phyloP scores from a whole-genome alignment of 2,113 vertebrate genomes.

The Smithornis capensis region DNA sequence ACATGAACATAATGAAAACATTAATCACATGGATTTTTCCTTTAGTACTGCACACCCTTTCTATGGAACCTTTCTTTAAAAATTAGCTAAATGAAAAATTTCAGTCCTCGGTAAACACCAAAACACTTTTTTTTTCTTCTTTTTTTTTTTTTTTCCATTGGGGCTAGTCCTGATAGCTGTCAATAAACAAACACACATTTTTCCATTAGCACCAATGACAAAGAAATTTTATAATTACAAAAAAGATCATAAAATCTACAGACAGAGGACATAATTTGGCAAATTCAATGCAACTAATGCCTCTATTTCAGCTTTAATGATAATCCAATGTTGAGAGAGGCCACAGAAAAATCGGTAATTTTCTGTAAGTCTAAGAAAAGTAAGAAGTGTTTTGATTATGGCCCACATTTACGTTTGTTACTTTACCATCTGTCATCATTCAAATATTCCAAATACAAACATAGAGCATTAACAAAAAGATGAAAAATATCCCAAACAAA shows the following conservation, averaged over 20 bases:
- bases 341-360: conserved; percentile 67
- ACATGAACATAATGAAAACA: conserved; percentile 87
- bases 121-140: conserved; percentile 51
- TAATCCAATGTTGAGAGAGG: conserved; percentile 66
- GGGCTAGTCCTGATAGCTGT: conserved; percentile 74
- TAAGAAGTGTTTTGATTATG: conserved; percentile 64
- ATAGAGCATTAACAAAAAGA: conserved; percentile 87
- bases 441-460: conserved; percentile 84
- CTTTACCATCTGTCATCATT: conserved; percentile 76
- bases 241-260: conserved; percentile 73
- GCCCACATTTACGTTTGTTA: conserved; percentile 68
- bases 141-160: conserved; percentile 54
- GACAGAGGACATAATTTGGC: conserved; percentile 72
- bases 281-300: conserved; percentile 70
- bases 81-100: conserved; percentile 77
- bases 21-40: conserved; percentile 83
- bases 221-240: conserved; percentile 72
- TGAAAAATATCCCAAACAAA: conserved; percentile 75
- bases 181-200: conserved; percentile 73
- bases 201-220: conserved; percentile 82
- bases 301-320: conserved; percentile 63
- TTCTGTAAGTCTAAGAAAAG: conserved; percentile 65
- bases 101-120: conserved; percentile 75
- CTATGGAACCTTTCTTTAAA: conserved; percentile 74
- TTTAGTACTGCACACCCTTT: conserved; percentile 76